These are phyloP conservation scores for Macrotrachela quadricornifera DNA, from an alignment of 1,140 invertebrate species.

Conservation along the genomic window DNA sequence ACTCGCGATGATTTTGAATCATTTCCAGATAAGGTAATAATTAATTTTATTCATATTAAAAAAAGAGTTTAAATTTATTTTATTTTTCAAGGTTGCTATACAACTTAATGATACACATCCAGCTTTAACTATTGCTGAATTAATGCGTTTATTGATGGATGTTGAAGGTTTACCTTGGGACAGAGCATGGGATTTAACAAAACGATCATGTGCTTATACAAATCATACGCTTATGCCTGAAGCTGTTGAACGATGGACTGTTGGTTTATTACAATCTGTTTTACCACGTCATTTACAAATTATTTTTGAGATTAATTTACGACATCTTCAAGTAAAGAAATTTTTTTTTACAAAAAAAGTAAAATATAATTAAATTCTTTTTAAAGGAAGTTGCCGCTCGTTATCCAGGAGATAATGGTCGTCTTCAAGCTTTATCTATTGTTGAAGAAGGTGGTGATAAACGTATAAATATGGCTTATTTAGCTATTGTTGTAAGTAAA, in stretches of 20 bases:
- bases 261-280: slow-evolving; percentile 59
- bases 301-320: slow-evolving; percentile 65
- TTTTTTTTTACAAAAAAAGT: no score
- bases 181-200: slow-evolving; percentile 73
- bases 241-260: slow-evolving; percentile 87
- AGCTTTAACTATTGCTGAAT: slow-evolving; percentile 83
- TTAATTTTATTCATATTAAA: no score
- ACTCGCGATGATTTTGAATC: slow-evolving; percentile 61
- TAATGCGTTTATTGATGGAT: slow-evolving; percentile 83
- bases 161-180: slow-evolving; percentile 74
- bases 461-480: slow-evolving; percentile 77
- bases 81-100: slow-evolving; percentile 41
- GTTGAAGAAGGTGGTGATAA: slow-evolving; percentile 55
- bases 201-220: slow-evolving; percentile 76
- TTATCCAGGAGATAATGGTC: slow-evolving; percentile 63
- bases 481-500: slow-evolving; percentile 55
- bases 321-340: not conserved
- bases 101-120: slow-evolving; percentile 98
- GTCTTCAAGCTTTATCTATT: slow-evolving; percentile 66
- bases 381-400: slow-evolving; percentile 41
- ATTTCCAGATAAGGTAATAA: slow-evolving; percentile 86
- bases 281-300: slow-evolving; percentile 86
- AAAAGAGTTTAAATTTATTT: no score
- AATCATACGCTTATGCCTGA: slow-evolving; percentile 97
- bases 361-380: no score